Base-by-base conservation (phyloP, 2,888 invertebrate species). In the Cheilosia scutellata region DNA sequence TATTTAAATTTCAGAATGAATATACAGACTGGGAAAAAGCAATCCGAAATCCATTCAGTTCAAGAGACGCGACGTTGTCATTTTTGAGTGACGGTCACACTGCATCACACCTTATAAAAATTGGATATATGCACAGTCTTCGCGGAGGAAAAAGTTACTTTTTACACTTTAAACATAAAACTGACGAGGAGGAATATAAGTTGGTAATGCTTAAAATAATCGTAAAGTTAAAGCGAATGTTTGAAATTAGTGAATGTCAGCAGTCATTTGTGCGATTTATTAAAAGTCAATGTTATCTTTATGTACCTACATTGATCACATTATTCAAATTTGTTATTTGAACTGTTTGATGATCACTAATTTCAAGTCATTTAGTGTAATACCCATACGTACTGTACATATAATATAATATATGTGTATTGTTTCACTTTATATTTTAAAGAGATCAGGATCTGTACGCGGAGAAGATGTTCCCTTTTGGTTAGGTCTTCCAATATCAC, bases 1-100 rank as follows among this genome's bases (percentile, higher is more conserved):
- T 42, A 5, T 60, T 42, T 25, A 4, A 27, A 58, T 87, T 87
- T 42, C 94, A 96, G 93, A 98, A 98, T 92, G 98, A 98, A 93
- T 99, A 99, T 93, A 98, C 98, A 80, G 98, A 98, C 92, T 98
- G 98, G 98, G 97, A 97, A 92, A 95, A 96, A 89, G 96, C 97
- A 2, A 96, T 97, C 88, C 96, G 97, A 90, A 97, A 96, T 92
- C 96, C 97, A 87, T 94, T 96, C 90, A 96, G 96, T 91, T 97
- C 97, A 88, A 95, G 97, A 90, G 98, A 96, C 91, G 97, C 95
- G 71, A 95, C 97, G 27, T 93, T 98, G 86, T 96, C 97, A 92
- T 95, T 98, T 82, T 93, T 98, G 70, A 97, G 98, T 90, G 98
- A 98, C 91, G 98, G 98, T 0, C 96, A 98, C 89, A 97, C 97